These are phyloP conservation scores for Tachypleus tridentatus DNA, from an alignment of 1,140 invertebrate species.

Conservation along the genomic window DNA sequence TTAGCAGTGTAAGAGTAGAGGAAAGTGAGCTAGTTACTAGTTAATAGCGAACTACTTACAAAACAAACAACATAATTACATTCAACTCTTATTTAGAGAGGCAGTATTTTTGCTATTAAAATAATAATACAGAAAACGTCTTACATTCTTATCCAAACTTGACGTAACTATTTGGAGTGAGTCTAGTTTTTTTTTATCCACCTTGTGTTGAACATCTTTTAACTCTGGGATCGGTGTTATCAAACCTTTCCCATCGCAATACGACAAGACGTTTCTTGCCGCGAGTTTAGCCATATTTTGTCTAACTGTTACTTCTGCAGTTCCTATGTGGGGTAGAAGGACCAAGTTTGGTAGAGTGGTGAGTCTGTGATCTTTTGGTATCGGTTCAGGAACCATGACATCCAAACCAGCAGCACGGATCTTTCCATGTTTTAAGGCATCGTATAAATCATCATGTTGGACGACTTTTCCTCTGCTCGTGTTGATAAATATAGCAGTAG, in stretches of 20 bases:
- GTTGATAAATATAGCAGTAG: constrained; percentile 61
- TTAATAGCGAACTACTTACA: no score
- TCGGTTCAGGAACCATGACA: constrained; percentile 57
- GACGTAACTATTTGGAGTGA: no score
- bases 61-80: no score
- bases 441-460: constrained; percentile 59
- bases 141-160: no score
- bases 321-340: constrained; percentile 85
- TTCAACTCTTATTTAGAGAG: no score
- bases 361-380: constrained; percentile 62
- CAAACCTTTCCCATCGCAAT: constrained; percentile 48
- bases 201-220: no score
- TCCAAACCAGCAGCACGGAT: constrained; percentile 85
- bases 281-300: constrained; percentile 69
- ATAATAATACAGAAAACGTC: no score
- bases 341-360: constrained; percentile 53
- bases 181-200: no score
- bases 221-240: constrained; percentile 11
- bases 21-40: no score
- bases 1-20: no score
- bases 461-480: constrained; percentile 50
- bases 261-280: constrained; percentile 73
- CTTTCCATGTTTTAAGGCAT: constrained; percentile 53
- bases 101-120: no score
- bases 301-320: constrained; percentile 65